Percentiles rank a stretch among this genome's conserved stretches.
phyloP scores from a whole-genome alignment of 2,113 vertebrate genomes.

The Hemichromis elongatus region DNA sequence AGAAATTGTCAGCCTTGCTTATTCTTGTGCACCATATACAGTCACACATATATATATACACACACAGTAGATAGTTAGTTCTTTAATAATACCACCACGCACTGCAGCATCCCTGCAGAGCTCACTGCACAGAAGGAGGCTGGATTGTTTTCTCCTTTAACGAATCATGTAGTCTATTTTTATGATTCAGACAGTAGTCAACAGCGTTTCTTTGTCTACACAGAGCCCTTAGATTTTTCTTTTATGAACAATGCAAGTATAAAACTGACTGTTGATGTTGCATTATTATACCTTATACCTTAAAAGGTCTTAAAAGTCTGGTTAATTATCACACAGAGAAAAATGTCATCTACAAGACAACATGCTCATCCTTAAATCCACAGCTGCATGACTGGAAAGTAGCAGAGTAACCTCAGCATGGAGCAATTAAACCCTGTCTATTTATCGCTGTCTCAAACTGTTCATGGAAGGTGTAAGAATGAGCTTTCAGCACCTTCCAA shows the following conservation, averaged over 20 bases:
- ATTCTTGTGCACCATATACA: not conserved
- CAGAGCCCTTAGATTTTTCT: not conserved
- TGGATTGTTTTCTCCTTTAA: slow-evolving; percentile 9
- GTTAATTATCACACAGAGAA: slow-evolving; percentile 21
- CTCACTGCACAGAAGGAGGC: slow-evolving; percentile 2
- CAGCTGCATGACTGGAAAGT: slow-evolving; percentile 1
- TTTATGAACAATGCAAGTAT: not conserved
- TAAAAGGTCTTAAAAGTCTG: not conserved
- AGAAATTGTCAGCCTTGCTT: not conserved
- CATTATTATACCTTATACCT: not conserved
- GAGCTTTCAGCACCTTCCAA: slow-evolving; percentile 27
- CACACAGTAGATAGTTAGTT: not conserved
- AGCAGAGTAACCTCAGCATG: slow-evolving; percentile 16
- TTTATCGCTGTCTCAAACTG: slow-evolving; percentile 35
- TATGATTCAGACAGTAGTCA: not conserved
- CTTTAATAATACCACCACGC: slow-evolving; percentile 23
- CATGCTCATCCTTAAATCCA: not conserved
- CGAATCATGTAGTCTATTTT: slow-evolving; percentile 17
- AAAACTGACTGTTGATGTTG: not conserved
- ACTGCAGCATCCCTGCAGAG: slow-evolving; percentile 19
- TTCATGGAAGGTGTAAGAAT: slow-evolving; percentile 15
- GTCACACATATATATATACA: not conserved
- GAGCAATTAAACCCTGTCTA: slow-evolving; percentile 55
- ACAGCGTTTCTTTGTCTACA: not conserved
- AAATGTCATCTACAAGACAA: slow-evolving; percentile 22